Base-by-base conservation (phyloP, 1,140 invertebrate species). In the Philaenus spumarius region DNA sequence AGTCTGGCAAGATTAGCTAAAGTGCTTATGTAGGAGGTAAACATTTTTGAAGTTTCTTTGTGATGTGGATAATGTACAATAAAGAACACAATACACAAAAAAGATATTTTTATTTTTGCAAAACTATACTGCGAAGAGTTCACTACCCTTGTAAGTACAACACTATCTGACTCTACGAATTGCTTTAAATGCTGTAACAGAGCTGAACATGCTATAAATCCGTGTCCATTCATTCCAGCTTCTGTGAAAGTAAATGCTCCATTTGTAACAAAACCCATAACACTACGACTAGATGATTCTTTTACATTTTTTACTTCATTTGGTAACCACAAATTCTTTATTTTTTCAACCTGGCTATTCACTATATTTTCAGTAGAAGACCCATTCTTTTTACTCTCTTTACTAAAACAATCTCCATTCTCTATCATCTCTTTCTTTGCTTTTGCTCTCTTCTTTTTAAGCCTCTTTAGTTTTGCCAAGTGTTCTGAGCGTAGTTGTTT, bases 191-290 rank as follows among this genome's bases (percentile, higher is more conserved):
- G 67, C 47, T 71, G 62, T 4, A 73, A 61, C 2, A 90, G 65
- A 14, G 81, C 80, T 35, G 73, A 70, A 14, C 79, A 68, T 1
- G 82, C 74, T 0, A 89, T 72, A 66, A 87, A 90, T 35, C 87
- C 88, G 6, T 86, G 69, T 46, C 81, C 86, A 62, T 78, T 74
- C 54, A 79, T 78, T 34, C 73, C 77, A 1, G 82, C 81, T 67
- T 84, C 78, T 0, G 79, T 79, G 61, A 85, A 85, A 63, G 81
- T 84, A 68, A 84, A 92, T 30, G 78, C 80, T 23, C 86, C 87
- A 60, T 80, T 72, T 37, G 73, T 78, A 9, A 91, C 66, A 72
- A 83, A 93, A 42, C 90, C 90, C 63, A 90, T 81, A 2, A 86
- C 75, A 70, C 85, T 75, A 64, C 87, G 77, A 15, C 76, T 76